Percentiles rank a stretch among this genome's conserved stretches.
These are phyloP conservation scores for Chaetoderma sp. DNA, from an alignment of 2,888 invertebrate species.

Conservation along the genomic window DNA sequence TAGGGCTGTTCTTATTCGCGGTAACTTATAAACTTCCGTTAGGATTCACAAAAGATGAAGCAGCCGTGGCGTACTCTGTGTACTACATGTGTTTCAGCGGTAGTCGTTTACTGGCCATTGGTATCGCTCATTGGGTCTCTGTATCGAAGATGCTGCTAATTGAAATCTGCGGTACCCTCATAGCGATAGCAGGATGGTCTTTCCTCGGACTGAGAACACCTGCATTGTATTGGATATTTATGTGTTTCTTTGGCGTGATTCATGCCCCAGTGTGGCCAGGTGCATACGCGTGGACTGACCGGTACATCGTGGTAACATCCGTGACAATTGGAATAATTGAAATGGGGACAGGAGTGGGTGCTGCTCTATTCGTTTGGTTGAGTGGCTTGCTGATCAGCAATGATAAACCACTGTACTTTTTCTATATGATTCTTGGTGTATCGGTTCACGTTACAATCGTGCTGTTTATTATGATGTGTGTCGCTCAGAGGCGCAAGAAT, in stretches of 20 bases:
- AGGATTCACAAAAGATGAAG: not conserved
- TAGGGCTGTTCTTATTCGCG: not conserved
- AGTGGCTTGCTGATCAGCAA: too few relatives aligned
- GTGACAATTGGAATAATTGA: too few relatives aligned
- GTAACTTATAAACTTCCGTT: not conserved
- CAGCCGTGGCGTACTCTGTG: not conserved
- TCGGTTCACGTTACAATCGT: too few relatives aligned
- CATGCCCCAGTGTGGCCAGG: too few relatives aligned
- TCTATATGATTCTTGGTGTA: too few relatives aligned
- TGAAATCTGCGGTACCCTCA: not conserved
- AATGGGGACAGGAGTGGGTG: too few relatives aligned
- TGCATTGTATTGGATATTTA: not conserved
- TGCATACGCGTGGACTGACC: too few relatives aligned
- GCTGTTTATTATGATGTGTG: too few relatives aligned
- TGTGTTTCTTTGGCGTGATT: not conserved
- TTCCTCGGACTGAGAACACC: not conserved
- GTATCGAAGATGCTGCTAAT: not conserved
- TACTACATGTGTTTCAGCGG: not conserved
- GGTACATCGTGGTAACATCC: too few relatives aligned
- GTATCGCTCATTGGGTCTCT: not conserved
- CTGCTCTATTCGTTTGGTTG: too few relatives aligned
- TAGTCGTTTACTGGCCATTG: not conserved
- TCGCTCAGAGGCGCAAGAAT: too few relatives aligned
- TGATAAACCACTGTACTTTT: too few relatives aligned
- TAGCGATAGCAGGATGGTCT: not conserved